A percentile compares a stretch with the other conserved stretches of the same genome.
Evolutionary conservation across 2,888 invertebrate genomes (phyloP).

Genomic region (Trachelus stipa): DNA sequence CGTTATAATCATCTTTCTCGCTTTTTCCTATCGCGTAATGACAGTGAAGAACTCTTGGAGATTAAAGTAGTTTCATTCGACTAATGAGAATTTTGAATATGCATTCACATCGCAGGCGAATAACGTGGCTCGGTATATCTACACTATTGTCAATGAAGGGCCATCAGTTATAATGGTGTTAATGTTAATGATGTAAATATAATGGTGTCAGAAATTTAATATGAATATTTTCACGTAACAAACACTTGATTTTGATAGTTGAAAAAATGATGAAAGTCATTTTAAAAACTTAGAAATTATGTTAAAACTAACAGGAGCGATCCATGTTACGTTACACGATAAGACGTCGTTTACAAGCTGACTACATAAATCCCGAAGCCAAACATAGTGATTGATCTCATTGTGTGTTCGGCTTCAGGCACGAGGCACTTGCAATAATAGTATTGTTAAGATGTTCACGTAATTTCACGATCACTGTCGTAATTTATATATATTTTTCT

Average conservation of each 20-base stretch:
- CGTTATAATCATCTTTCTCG: background rate
- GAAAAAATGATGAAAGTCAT: background rate
- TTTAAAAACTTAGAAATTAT: background rate
- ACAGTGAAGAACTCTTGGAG: background rate
- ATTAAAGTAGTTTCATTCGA: background rate
- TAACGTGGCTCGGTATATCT: background rate
- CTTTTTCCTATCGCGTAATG: background rate
- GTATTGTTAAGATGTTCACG: too few species aligned
- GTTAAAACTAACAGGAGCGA: background rate
- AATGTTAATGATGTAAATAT: too few species aligned
- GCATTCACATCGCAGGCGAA: background rate
- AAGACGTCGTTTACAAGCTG: background rate
- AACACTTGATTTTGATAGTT: background rate
- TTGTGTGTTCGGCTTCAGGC: too few species aligned
- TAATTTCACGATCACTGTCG: too few species aligned
- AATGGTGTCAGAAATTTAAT: background rate
- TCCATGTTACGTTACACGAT: background rate
- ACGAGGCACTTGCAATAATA: too few species aligned
- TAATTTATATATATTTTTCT: too few species aligned
- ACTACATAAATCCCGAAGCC: background rate
- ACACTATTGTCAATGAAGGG: background rate
- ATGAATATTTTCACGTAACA: too few species aligned
- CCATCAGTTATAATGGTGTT: too few species aligned
- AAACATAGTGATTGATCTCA: background rate
- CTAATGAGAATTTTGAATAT: background rate